phyloP scores from a whole-genome alignment of 2,888 invertebrate species.

The Pantelozetes paolii region DNA sequence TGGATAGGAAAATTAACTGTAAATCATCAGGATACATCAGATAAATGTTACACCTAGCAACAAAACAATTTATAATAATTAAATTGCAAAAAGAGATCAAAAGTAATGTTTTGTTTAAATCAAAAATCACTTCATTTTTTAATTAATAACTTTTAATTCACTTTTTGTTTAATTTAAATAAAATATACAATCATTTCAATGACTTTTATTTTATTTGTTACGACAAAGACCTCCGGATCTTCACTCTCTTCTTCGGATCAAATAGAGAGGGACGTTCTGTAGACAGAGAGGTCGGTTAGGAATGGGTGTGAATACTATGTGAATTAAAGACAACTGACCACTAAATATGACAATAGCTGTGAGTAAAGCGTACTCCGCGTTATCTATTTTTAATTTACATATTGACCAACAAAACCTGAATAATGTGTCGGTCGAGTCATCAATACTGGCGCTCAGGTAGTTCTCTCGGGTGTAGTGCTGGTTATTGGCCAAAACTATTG shows the following conservation, averaged over 20 bases:
- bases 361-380: constrained; percentile 92
- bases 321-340: constrained; percentile 59
- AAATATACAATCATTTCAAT: too few relatives aligned
- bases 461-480: constrained; percentile 91
- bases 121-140: too few relatives aligned
- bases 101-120: too few relatives aligned
- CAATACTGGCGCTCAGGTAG: constrained; percentile 89
- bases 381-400: constrained; percentile 91
- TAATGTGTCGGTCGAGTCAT: constrained; percentile 87
- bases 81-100: too few relatives aligned
- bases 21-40: too few relatives aligned
- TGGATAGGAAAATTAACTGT: too few relatives aligned
- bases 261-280: constrained; percentile 84
- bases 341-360: constrained; percentile 97
- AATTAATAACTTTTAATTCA: too few relatives aligned
- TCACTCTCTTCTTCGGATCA: constrained; percentile 87
- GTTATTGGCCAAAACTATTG: constrained; percentile 94
- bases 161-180: too few relatives aligned
- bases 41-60: too few relatives aligned
- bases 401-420: constrained; percentile 92
- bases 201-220: too few relatives aligned
- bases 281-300: constrained; percentile 33
- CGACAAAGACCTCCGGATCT: constrained; percentile 91
- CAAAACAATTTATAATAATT: too few relatives aligned
- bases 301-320: neutral